phyloP scores from a whole-genome alignment of 1,140 invertebrate genomes.

The Delia radicum region DNA sequence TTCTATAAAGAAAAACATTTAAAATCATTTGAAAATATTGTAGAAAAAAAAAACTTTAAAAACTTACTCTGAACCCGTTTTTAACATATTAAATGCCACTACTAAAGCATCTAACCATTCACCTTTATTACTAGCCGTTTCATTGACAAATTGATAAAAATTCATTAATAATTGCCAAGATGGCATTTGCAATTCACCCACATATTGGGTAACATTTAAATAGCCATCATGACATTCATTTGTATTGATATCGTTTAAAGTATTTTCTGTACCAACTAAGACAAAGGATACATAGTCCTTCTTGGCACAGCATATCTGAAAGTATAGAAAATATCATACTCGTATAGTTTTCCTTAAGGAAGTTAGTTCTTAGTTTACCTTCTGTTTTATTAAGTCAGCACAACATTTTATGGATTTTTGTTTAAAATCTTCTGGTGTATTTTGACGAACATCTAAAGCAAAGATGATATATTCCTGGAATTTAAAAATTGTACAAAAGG shows the following conservation, averaged over 20 bases:
- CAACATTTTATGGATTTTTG: constrained; percentile 40
- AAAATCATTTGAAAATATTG: neutral
- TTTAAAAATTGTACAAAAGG: too few relatives aligned
- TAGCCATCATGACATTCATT: constrained; percentile 22
- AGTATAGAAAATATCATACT: neutral
- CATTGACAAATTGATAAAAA: constrained; percentile 42
- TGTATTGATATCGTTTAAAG: constrained; percentile 2
- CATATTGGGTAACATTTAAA: constrained; percentile 34
- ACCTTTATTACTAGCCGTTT: constrained; percentile 32
- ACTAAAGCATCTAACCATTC: constrained; percentile 44
- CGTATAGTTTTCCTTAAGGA: neutral
- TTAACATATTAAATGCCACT: constrained; percentile 34
- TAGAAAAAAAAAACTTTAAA: neutral
- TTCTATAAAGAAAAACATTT: constrained; percentile 8
- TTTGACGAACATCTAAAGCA: constrained; percentile 40
- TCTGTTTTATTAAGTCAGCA: constrained; percentile 43
- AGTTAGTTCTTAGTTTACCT: constrained; percentile 28
- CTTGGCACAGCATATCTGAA: constrained; percentile 42
- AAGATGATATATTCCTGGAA: constrained; percentile 39
- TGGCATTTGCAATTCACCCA: constrained; percentile 27
- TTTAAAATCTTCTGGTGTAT: constrained; percentile 40
- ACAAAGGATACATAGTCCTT: constrained; percentile 49
- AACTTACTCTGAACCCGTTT: constrained; percentile 32
- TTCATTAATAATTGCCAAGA: constrained; percentile 39
- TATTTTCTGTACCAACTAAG: constrained; percentile 38